These are phyloP conservation scores for Zaprionus lachaisei DNA, from an alignment of 1,140 invertebrate genomes.

Conservation along the genomic window DNA sequence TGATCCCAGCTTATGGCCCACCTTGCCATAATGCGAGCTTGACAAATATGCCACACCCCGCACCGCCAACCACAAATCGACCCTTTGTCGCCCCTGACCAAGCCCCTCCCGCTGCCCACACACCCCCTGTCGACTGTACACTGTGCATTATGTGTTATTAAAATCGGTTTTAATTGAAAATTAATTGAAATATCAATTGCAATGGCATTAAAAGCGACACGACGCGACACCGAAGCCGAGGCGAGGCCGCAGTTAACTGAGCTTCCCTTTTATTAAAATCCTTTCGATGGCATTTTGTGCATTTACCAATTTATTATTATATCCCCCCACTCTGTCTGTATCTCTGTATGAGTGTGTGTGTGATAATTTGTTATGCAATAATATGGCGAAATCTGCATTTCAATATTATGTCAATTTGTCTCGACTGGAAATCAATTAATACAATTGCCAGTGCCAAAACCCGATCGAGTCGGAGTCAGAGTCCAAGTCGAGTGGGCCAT, in stretches of 20 bases:
- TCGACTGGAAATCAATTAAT: constrained; percentile 43
- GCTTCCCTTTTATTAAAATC: constrained; percentile 45
- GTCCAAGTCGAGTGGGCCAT: constrained; percentile 25
- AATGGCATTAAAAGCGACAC: constrained; percentile 60
- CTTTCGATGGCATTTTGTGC: constrained; percentile 61
- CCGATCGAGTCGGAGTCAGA: background rate
- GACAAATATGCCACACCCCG: constrained; percentile 23
- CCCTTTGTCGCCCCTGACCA: background rate
- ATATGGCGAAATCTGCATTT: constrained; percentile 43
- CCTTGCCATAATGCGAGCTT: constrained; percentile 19
- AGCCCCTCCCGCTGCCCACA: background rate
- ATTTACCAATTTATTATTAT: constrained; percentile 62
- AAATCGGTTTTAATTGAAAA: constrained; percentile 75
- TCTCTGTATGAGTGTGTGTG: constrained; percentile 18
- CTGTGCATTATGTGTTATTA: constrained; percentile 53
- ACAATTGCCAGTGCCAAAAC: constrained; percentile 11
- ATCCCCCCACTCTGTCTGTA: constrained; percentile 23
- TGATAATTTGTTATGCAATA: constrained; percentile 54
- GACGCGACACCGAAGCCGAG: constrained; percentile 16
- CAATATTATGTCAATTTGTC: constrained; percentile 47
- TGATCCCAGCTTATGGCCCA: background rate
- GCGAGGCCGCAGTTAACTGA: constrained; percentile 23
- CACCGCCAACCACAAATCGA: constrained; percentile 23
- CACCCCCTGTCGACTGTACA: background rate
- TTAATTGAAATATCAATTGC: constrained; percentile 78